Evolutionary conservation across 2,797 vertebrate species (phyloP), one percentile per base, ranked within the genome.

Genomic region (Nyctalus aviator): DNA sequence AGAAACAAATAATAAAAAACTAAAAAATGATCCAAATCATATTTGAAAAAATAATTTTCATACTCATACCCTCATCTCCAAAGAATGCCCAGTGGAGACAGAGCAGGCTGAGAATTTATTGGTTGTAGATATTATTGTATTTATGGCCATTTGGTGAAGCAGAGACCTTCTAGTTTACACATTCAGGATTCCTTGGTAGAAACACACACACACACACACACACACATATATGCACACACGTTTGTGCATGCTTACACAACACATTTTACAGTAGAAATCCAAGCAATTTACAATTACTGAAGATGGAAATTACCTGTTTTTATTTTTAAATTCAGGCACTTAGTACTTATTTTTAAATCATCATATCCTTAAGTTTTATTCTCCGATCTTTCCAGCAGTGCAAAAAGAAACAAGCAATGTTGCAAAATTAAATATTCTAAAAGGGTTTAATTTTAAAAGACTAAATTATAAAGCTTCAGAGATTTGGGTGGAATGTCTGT

Each of bases 391-490:
- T 93, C 46, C 87, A 90, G 32, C 32, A 62, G 53, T 71, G 92
- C 62, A n/a, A 78, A 37, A 44, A 68, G 21, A 95, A 79, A 93
- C 62, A 95, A 90, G 94, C 75, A 93, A 79, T 71, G 89, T 57
- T 50, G 13, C 35, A 57, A 93, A 92, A 78, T 90, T 93, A 75
- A 68, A 62, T 18, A 13, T 87, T 91, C 93, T 96, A 95, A 95
- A 95, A 93, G 78, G 69, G 84, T 92, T 95, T 94, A 91, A 87
- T 96, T 93, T 91, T 57, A 79, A 91, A 75, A 94, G 84, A 64
- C 68, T 79, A 72, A 92, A 94, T 95, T 92, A 84, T 50, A 46
- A 81, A 90, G 32, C 97, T 94, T 76, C n/a, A 55, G 71, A 95
- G 94, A 48, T 23, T 75, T 71, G 57, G 92, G 71, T 76, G 95